These are phyloP conservation scores for Noctua pronuba DNA, from an alignment of 2,888 invertebrate species.

Conservation along the genomic window DNA sequence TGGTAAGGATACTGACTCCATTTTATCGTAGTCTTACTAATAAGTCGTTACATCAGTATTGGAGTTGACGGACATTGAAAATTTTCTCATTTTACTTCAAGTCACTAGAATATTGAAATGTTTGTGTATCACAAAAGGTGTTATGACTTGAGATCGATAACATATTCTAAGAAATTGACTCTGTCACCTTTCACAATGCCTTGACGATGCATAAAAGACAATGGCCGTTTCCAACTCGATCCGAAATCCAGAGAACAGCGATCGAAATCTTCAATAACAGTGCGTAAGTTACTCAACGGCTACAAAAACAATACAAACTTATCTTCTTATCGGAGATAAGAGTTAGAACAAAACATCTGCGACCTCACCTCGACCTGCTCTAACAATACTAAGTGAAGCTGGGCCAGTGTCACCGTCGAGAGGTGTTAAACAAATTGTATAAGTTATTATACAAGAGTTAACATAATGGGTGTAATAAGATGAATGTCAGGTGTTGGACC, in stretches of 20 bases:
- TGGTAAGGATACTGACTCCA: too few species aligned
- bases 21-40: not conserved
- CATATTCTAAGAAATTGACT: not conserved
- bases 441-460: constrained; percentile 61
- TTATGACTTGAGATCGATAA: not conserved
- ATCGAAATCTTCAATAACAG: constrained; percentile 57
- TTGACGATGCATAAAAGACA: constrained; percentile 15
- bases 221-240: constrained; percentile 19
- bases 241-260: constrained; percentile 30
- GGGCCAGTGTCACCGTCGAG: constrained; percentile 48
- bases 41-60: not conserved
- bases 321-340: constrained; percentile 48
- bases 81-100: not conserved
- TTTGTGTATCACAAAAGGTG: not conserved
- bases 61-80: not conserved
- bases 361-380: constrained; percentile 63
- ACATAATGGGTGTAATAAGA: constrained; percentile 41
- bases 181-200: constrained; percentile 13
- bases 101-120: not conserved
- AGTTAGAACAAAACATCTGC: constrained; percentile 45
- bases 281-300: constrained; percentile 53
- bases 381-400: constrained; percentile 61
- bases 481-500: constrained; percentile 43
- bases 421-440: constrained; percentile 61
- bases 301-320: constrained; percentile 54